Base-by-base conservation (phyloP, 2,113 vertebrate genomes). In the Cnemophilus loriae region DNA sequence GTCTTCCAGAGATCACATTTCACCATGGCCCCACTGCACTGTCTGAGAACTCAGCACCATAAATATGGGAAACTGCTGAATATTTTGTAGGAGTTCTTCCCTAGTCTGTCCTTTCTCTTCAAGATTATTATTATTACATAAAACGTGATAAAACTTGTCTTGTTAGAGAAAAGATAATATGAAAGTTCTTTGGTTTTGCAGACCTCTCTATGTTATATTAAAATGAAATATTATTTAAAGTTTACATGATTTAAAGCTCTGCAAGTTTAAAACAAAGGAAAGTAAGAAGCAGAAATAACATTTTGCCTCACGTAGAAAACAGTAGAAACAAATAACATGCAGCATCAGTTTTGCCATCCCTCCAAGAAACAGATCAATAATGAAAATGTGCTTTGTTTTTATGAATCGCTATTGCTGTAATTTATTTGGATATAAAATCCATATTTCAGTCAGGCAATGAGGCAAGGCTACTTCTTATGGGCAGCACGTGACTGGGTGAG, bases 331-430 rank as follows among this genome's bases (percentile, higher is more conserved):
- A 96, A 90, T 33, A 30, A 7, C 5, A 52, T 14, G 16, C 65
- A 59, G 37, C 20, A 78, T 14, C 6, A 3, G 76, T 91, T 65
- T 70, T 63, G 8, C 47, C 11, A 68, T 57, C 39, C 24, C 28
- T 82, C 44, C 33, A 47, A 77, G 87, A 91, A 96, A 71, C n/a
- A 74, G 64, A 91, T 94, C 85, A 88, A 96, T 95, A 92, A 84
- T 73, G 90, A 90, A 95, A 95, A 74, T 71, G 35, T 65, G 14
- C 28, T 91, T 84, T 37, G 47, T 93, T 94, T 91, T 86, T 91
- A 93, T 86, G 49, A 95, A 80, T 82, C 33, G 4, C n/a, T 52
- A 53, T 61, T 67, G 33, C 14, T 64, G 41, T 87, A 87, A 83
- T 94, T 92, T 89, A 57, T 94, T 90, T 87, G 24, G 33, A 42